Percentiles rank a stretch among this genome's conserved stretches.
These are phyloP conservation scores for Stegodyphus mimosarum DNA, from an alignment of 1,140 invertebrate genomes.

Conservation along the genomic window DNA sequence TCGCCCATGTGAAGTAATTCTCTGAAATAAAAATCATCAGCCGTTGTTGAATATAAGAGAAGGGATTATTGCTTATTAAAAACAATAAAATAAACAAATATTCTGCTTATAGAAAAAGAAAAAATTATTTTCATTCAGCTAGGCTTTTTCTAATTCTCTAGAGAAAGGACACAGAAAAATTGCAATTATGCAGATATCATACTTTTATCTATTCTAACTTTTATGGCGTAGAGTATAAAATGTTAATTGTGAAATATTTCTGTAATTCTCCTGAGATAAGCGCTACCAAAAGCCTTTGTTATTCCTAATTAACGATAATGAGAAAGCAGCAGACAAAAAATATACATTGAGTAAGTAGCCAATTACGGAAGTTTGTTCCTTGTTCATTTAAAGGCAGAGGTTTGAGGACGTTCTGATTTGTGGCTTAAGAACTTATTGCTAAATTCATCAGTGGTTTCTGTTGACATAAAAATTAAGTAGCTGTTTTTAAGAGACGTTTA, in stretches of 20 bases:
- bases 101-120: no score
- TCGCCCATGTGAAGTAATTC: no score
- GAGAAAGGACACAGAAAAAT: background rate
- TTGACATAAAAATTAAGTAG: no score
- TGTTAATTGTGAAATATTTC: background rate
- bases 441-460: no score
- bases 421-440: no score
- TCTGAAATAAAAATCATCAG: no score
- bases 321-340: background rate
- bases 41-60: no score
- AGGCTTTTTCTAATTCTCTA: background rate
- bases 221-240: no score
- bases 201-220: no score
- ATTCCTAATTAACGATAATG: constrained; percentile 13
- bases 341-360: background rate
- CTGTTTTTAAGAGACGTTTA: no score
- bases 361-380: background rate
- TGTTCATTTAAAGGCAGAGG: background rate
- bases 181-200: background rate
- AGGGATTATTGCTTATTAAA: no score
- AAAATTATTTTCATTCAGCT: background rate
- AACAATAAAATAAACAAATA: no score
- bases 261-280: background rate
- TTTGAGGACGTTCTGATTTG: background rate
- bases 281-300: background rate